These are phyloP conservation scores for Cephalopterus ornatus DNA, from an alignment of 2,113 vertebrate genomes.

Conservation along the genomic window DNA sequence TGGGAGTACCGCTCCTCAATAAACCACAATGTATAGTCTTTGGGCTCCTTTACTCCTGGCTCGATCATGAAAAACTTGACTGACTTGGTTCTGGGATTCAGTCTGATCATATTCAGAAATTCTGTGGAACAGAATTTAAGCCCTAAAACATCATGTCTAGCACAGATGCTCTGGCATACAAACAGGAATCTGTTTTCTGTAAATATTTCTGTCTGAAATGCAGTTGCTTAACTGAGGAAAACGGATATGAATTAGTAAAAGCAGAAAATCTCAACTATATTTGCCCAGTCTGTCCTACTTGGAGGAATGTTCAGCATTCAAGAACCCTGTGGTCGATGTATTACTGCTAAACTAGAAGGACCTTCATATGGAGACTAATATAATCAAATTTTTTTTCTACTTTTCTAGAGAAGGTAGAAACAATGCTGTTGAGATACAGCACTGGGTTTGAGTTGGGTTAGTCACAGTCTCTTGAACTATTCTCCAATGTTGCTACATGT, in stretches of 20 bases:
- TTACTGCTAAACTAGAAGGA: not conserved
- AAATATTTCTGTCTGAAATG: slow-evolving; percentile 20
- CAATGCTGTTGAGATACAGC: not conserved
- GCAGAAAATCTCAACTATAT: not conserved
- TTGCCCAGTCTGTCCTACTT: not conserved
- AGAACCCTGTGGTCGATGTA: not conserved
- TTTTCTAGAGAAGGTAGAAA: not conserved
- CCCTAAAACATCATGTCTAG: not conserved
- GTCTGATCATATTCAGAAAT: not conserved
- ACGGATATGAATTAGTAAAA: not conserved
- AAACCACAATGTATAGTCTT: not conserved
- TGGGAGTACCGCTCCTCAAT: not conserved
- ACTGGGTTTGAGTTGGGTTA: not conserved
- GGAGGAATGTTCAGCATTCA: not conserved
- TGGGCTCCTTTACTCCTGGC: not conserved
- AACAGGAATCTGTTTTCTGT: slow-evolving; percentile 32
- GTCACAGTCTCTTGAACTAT: not conserved
- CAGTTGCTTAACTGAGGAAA: not conserved
- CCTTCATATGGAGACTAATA: not conserved
- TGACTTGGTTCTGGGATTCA: not conserved
- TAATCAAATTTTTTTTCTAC: not conserved
- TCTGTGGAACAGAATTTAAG: not conserved
- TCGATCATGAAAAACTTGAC: not conserved
- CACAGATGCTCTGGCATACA: not conserved
- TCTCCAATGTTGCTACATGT: not conserved